Base-by-base conservation (phyloP, 2,797 vertebrate species). In the Sebastiscus tertius region DNA sequence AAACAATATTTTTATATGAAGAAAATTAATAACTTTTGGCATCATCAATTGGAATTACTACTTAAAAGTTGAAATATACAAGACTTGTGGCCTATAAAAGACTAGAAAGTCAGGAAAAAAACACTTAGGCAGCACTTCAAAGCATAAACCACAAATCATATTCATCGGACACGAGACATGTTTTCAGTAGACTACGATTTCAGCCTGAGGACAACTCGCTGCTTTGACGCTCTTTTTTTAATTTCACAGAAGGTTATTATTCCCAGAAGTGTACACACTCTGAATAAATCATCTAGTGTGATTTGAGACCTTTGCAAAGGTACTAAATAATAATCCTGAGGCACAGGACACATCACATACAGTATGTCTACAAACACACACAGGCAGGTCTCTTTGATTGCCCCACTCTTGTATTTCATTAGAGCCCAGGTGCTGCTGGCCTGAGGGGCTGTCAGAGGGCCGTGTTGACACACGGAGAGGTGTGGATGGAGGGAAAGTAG, bases 361-460 rank as follows among this genome's bases (percentile, higher is more conserved):
- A 58, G 68, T 82, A n/a, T 61, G 72, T 62, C 80, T 73, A 80
- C 64, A 86, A 67, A 87, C 81, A 87, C 72, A 79, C 69, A 81
- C 71, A 72, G 26, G 49, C 75, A 78, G 73, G 20, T 68, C 73
- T 75, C 77, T 93, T 89, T 91, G 84, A 93, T 91, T 82, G 67
- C 72, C 55, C 72, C 6, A 54, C 74, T 89, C 88, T 90, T 91
- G 84, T 83, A 83, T 89, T 89, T 92, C 86, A 93, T 92, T 88
- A 93, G 69, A 90, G 88, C 33, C 90, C 90, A 93, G 88, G 91
- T 94, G 92, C 90, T 88, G 88, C 79, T 84, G 77, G 83, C 90
- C 88, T 20, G 61, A 86, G 90, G 91, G 86, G 67, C 77, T 87
- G 87, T 85, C 81, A 89, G 69, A 85, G 56, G 85, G 63, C 67